Conservation (phyloP, 2,888 invertebrate genomes). For the Minunthozetes semirufus region DNA sequence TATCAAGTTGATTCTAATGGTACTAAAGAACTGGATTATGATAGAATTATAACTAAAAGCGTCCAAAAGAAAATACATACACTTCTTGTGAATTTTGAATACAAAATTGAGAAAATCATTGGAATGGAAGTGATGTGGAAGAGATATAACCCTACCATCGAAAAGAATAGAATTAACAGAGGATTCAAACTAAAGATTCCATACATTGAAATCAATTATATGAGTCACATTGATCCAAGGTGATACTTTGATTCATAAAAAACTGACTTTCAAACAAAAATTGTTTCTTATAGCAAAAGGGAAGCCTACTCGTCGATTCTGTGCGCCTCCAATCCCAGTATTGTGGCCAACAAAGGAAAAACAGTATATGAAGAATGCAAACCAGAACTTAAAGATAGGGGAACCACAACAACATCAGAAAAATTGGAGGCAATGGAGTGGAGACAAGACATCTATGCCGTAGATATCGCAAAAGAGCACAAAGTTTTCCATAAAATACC, state of each 20-base stretch:
- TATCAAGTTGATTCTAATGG: background rate
- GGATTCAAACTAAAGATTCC: background rate
- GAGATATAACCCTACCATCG: background rate
- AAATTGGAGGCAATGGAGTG: too few species aligned
- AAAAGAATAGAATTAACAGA: background rate
- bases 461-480: too few species aligned
- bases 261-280: background rate
- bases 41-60: background rate
- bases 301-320: too few species aligned
- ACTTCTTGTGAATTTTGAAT: background rate
- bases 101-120: background rate
- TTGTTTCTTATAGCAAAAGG: too few species aligned
- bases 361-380: too few species aligned
- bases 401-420: too few species aligned
- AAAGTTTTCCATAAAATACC: too few species aligned
- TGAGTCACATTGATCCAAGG: background rate
- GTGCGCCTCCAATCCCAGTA: too few species aligned
- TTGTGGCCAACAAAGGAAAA: too few species aligned
- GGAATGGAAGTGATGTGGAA: background rate
- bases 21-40: background rate
- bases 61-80: background rate
- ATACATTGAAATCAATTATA: background rate
- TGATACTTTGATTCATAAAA: background rate
- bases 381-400: too few species aligned
- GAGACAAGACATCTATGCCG: too few species aligned